Conservation (phyloP, 2,113 vertebrate species). For the Misgurnus mizolepis region DNA sequence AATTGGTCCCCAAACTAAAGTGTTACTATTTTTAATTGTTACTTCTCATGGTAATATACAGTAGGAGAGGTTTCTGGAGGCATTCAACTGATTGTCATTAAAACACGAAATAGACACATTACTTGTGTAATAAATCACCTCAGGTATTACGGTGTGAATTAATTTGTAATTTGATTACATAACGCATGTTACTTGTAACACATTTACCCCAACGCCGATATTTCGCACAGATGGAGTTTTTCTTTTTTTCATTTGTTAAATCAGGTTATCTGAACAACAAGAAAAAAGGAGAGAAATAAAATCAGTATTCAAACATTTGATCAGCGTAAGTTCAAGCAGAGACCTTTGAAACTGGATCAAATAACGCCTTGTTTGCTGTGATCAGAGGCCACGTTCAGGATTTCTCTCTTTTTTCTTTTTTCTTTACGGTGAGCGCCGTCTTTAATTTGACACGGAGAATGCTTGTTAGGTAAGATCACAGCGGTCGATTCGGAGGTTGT, state of each 20-base stretch:
- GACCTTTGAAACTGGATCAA: conserved; percentile 74
- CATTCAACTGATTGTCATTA: too few relatives aligned
- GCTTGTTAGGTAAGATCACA: conserved; percentile 79
- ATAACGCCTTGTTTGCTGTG: conserved; percentile 72
- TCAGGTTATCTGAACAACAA: neutral
- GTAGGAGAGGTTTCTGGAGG: too few relatives aligned
- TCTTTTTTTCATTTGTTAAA: neutral
- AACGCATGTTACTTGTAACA: neutral
- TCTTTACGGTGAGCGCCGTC: conserved; percentile 46
- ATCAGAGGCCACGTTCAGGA: conserved; percentile 67
- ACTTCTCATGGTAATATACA: too few relatives aligned
- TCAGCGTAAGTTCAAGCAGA: conserved; percentile 60
- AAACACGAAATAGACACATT: too few relatives aligned
- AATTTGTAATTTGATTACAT: too few relatives aligned
- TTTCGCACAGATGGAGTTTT: neutral
- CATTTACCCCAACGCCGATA: neutral
- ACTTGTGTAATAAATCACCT: too few relatives aligned
- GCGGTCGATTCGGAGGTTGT: conserved; percentile 67
- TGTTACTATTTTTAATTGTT: too few relatives aligned
- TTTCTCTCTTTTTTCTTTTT: conserved; percentile 45
- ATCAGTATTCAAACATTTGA: conserved; percentile 59
- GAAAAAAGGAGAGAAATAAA: neutral
- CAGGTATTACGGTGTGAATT: too few relatives aligned
- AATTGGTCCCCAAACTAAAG: too few relatives aligned
- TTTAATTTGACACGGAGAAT: conserved; percentile 74